Evolutionary conservation across 30 jellyfish, hydroid and myxozoan species (phyloP).

Genomic region (Sanderia malayensis): DNA sequence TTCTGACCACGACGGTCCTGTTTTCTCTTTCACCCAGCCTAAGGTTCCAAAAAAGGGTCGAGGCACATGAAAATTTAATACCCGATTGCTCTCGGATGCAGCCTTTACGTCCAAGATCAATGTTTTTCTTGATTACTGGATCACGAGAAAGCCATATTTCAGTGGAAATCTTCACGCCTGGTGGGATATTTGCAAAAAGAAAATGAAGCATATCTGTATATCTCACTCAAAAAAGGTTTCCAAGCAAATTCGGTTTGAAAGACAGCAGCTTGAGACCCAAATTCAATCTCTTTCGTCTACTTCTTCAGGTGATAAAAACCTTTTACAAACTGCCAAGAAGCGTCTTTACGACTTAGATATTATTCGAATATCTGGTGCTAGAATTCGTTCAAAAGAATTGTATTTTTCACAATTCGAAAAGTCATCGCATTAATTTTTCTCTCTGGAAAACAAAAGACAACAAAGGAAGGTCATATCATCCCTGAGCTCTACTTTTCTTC

Average conservation of each 20-base stretch:
- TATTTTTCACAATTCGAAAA: background rate
- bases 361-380: background rate
- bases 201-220: no score
- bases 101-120: constrained; percentile 15
- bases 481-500: no score
- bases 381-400: background rate
- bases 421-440: constrained; percentile 1
- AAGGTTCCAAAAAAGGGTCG: constrained; percentile 1
- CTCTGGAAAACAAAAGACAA: constrained; percentile 1
- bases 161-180: no score
- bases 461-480: background rate
- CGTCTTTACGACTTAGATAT: background rate
- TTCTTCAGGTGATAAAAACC: background rate
- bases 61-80: constrained; percentile 22
- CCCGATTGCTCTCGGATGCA: background rate
- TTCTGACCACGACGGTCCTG: constrained; percentile 31
- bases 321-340: background rate
- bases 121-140: no score
- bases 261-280: background rate
- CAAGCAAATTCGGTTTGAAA: background rate
- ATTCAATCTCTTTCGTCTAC: background rate
- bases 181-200: no score
- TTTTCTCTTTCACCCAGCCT: background rate
- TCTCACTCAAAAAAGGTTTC: background rate
- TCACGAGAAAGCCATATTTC: no score